These are phyloP conservation scores for Ypsolopha scabrella DNA, from an alignment of 2,888 invertebrate genomes.

Conservation along the genomic window DNA sequence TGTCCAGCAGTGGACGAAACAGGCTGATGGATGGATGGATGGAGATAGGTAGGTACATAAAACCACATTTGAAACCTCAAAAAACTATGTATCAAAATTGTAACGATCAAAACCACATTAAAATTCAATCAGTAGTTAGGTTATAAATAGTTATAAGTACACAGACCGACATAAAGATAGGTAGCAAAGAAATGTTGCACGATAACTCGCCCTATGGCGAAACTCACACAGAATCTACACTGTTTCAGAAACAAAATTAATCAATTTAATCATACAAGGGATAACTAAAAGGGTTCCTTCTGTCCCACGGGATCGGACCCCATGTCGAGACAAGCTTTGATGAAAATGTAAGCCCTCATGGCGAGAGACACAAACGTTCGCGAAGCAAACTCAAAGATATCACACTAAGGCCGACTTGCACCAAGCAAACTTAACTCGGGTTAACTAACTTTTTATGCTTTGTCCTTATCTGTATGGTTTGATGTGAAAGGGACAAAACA, in stretches of 20 bases:
- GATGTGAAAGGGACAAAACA: not conserved
- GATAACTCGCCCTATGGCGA: conserved; percentile 10
- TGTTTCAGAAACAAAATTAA: not conserved
- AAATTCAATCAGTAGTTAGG: too few relatives aligned
- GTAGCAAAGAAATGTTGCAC: too few relatives aligned
- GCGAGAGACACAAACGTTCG: conserved; percentile 15
- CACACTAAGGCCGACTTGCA: not conserved
- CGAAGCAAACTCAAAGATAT: not conserved
- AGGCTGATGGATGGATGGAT: too few relatives aligned
- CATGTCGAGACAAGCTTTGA: conserved; percentile 48
- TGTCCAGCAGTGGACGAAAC: too few relatives aligned
- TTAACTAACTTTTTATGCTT: too few relatives aligned
- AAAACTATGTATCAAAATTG: too few relatives aligned
- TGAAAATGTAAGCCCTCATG: conserved; percentile 59
- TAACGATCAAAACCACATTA: too few relatives aligned
- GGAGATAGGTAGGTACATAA: too few relatives aligned
- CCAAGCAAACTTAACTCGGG: too few relatives aligned
- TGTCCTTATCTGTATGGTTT: not conserved
- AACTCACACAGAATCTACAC: not conserved
- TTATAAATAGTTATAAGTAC: too few relatives aligned
- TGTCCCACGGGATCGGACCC: conserved; percentile 62
- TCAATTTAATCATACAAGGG: conserved; percentile 4
- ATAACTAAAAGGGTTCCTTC: conserved; percentile 42
- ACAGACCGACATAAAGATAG: too few relatives aligned
- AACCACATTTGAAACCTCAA: too few relatives aligned